A percentile compares a stretch with the other conserved stretches of the same genome.
Conservation (phyloP, 1,140 invertebrate species). For the Sipha flava region DNA sequence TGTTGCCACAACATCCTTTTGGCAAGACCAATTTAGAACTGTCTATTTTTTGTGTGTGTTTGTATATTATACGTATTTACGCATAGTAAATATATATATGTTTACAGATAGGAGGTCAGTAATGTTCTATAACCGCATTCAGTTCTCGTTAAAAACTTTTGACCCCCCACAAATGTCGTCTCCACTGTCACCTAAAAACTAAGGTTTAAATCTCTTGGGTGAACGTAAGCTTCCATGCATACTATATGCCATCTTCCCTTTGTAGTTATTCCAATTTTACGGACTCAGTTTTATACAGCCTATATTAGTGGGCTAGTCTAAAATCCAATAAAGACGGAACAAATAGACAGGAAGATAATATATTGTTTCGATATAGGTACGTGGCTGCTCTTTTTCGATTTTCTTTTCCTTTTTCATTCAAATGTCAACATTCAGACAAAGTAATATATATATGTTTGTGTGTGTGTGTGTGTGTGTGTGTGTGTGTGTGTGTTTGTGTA, state of each 20-base stretch:
- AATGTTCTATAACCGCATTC: background rate
- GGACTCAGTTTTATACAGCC: too few species aligned
- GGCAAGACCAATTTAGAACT: conserved; percentile 11
- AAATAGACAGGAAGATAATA: background rate
- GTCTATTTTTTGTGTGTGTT: background rate
- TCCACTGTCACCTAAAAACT: background rate
- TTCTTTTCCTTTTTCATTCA: background rate
- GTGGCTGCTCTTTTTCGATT: background rate
- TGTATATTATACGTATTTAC: background rate
- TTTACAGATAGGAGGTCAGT: background rate
- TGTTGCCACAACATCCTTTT: background rate
- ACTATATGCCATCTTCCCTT: too few species aligned
- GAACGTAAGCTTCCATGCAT: background rate
- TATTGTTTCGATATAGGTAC: background rate
- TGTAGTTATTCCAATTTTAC: too few species aligned
- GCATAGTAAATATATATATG: background rate
- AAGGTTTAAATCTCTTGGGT: background rate
- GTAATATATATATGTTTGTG: too few species aligned
- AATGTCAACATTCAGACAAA: background rate
- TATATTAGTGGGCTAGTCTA: background rate
- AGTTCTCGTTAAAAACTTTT: background rate
- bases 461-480: too few species aligned
- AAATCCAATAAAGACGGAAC: conserved; percentile 8
- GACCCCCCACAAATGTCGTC: background rate
- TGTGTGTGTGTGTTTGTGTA: too few species aligned